phyloP scores from a whole-genome alignment of 2,113 vertebrate species.

The Syngnathus scovelli region DNA sequence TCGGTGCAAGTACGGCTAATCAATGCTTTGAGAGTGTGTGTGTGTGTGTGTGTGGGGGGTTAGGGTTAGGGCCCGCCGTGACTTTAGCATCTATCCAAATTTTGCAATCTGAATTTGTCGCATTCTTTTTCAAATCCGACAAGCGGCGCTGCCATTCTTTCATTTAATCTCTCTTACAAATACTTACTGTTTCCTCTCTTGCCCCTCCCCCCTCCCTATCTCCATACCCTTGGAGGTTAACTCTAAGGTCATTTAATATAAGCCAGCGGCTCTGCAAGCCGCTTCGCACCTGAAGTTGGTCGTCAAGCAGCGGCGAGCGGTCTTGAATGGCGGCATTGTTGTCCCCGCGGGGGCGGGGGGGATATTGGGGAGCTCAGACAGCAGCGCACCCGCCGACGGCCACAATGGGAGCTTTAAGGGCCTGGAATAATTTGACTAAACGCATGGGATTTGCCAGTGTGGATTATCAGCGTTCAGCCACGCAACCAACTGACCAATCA shows the following conservation, averaged over 20 bases:
- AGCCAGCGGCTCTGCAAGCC: conserved; percentile 53
- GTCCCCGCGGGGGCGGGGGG: conserved; percentile 53
- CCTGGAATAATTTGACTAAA: conserved; percentile 72
- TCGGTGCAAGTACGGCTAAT: conserved; percentile 21
- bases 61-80: conserved; percentile 73
- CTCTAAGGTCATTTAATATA: conserved; percentile 69
- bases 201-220: conserved; percentile 16
- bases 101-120: neutral
- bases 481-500: conserved; percentile 46
- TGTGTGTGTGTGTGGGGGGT: too few relatives aligned
- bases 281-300: conserved; percentile 72
- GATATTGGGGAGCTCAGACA: conserved; percentile 62
- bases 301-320: conserved; percentile 49
- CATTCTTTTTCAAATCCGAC: conserved; percentile 9
- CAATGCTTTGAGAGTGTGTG: conserved; percentile 26
- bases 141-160: conserved; percentile 17
- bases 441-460: conserved; percentile 56
- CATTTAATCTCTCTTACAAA: conserved; percentile 32
- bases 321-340: conserved; percentile 70
- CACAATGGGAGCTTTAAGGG: conserved; percentile 65
- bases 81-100: conserved; percentile 63
- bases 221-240: conserved; percentile 46
- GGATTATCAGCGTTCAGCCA: conserved; percentile 64
- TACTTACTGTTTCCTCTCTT: conserved; percentile 23
- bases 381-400: conserved; percentile 46